These are phyloP conservation scores for Liparis tanakae DNA, from an alignment of 2,797 vertebrate genomes.

Conservation along the genomic window DNA sequence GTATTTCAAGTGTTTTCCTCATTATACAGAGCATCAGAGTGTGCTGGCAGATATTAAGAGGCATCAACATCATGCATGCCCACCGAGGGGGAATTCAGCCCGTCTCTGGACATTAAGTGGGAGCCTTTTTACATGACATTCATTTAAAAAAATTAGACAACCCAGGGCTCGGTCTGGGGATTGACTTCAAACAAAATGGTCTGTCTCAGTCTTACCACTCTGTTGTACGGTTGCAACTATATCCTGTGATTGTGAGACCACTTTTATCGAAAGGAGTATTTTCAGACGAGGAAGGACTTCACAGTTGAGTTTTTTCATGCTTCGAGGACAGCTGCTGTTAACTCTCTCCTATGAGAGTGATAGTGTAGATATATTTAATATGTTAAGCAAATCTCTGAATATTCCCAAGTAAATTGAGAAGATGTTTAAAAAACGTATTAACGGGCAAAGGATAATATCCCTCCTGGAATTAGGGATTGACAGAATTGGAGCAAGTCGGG, in stretches of 20 bases:
- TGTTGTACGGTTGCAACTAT: not conserved
- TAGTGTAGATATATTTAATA: slow-evolving; percentile 64
- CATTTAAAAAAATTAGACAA: slow-evolving; percentile 49
- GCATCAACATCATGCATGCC: slow-evolving; percentile 69
- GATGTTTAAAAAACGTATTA: slow-evolving; percentile 79
- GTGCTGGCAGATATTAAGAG: slow-evolving; percentile 65
- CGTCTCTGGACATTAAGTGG: slow-evolving; percentile 34
- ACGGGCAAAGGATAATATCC: slow-evolving; percentile 75
- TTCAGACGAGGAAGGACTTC: slow-evolving; percentile 30
- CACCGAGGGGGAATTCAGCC: slow-evolving; percentile 58
- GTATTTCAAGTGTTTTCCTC: slow-evolving; percentile 65
- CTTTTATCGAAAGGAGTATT: slow-evolving; percentile 33
- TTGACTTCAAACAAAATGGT: slow-evolving; percentile 11
- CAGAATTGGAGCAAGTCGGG: slow-evolving; percentile 80
- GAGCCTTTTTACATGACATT: slow-evolving; percentile 36
- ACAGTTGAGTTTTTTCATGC: slow-evolving; percentile 17
- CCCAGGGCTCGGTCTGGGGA: slow-evolving; percentile 35
- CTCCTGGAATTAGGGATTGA: slow-evolving; percentile 80
- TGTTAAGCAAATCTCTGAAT: slow-evolving; percentile 71
- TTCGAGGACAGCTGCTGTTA: slow-evolving; percentile 45
- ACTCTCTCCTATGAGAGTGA: slow-evolving; percentile 56
- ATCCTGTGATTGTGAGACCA: slow-evolving; percentile 23
- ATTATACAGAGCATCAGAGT: slow-evolving; percentile 54
- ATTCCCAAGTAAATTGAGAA: slow-evolving; percentile 73
- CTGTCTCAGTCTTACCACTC: slow-evolving; percentile 36